These are phyloP conservation scores for Parazoanthus atlanticus DNA, from an alignment of 92 coral and sea anemone genomes.

Conservation along the genomic window DNA sequence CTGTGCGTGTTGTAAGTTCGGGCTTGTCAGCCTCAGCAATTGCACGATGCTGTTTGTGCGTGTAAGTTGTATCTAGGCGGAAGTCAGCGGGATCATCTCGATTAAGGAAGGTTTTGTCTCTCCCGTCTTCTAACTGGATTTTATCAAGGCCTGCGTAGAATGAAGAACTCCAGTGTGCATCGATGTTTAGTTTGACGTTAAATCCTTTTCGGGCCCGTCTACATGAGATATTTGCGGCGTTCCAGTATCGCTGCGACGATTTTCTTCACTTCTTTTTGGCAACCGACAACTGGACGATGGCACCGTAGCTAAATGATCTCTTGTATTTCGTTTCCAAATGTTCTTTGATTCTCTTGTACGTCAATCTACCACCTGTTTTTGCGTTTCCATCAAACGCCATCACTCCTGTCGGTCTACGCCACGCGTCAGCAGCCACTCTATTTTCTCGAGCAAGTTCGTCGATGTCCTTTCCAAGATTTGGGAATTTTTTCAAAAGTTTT, in stretches of 20 bases:
- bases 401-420: slow-evolving; percentile 58
- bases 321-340: slow-evolving; percentile 49
- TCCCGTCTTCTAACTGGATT: slow-evolving; percentile 52
- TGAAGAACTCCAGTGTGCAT: slow-evolving; percentile 57
- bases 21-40: too few species aligned
- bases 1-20: too few species aligned
- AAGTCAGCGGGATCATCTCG: slow-evolving; percentile 62
- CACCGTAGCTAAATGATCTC: slow-evolving; percentile 61
- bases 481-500: slow-evolving; percentile 19
- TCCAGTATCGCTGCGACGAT: slow-evolving; percentile 58
- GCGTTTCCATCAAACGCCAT: slow-evolving; percentile 55
- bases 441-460: slow-evolving; percentile 47
- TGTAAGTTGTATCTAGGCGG: slow-evolving; percentile 53
- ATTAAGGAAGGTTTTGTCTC: slow-evolving; percentile 52
- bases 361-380: slow-evolving; percentile 46
- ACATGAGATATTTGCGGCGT: slow-evolving; percentile 62
- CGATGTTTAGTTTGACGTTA: slow-evolving; percentile 52
- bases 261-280: slow-evolving; percentile 51
- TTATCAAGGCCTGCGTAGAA: slow-evolving; percentile 54
- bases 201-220: slow-evolving; percentile 64
- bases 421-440: slow-evolving; percentile 52
- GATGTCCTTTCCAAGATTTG: slow-evolving; percentile 47
- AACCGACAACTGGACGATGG: slow-evolving; percentile 59
- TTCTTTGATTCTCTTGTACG: slow-evolving; percentile 54
- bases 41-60: slow-evolving; percentile 56